Conservation (phyloP, 2,888 invertebrate genomes). For the Meta bourneti region DNA sequence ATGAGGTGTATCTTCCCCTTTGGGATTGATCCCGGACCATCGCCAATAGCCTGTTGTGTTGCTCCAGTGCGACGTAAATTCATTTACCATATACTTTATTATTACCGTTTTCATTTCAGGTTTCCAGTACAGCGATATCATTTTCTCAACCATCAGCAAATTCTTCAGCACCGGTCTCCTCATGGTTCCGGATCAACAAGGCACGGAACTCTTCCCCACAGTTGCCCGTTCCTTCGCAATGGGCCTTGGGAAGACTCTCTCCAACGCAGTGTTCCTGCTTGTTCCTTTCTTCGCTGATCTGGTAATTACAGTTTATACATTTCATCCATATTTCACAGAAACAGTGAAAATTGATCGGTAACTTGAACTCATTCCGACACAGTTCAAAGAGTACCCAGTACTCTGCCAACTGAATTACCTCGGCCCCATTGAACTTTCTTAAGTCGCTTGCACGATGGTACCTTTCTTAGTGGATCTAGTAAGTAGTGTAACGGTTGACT, state of each 20-base stretch:
- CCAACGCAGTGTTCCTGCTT: background rate
- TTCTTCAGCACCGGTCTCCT: conserved; percentile 83
- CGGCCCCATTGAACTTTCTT: no score
- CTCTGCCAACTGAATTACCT: no score
- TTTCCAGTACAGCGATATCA: conserved; percentile 33
- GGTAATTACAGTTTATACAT: background rate
- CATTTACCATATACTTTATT: background rate
- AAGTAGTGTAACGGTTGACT: no score
- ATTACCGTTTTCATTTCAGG: background rate
- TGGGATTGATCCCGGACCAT: no score
- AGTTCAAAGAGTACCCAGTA: no score
- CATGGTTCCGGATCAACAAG: conserved; percentile 84
- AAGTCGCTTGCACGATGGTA: no score
- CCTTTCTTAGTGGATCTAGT: no score
- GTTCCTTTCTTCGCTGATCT: conserved; percentile 35
- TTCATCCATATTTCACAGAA: background rate
- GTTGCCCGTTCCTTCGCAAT: conserved; percentile 86
- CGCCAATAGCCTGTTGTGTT: no score
- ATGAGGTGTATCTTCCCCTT: no score
- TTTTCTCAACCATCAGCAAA: conserved; percentile 75
- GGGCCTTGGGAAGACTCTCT: conserved; percentile 83
- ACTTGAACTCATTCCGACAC: no score
- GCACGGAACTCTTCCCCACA: conserved; percentile 87
- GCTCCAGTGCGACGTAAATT: no score
- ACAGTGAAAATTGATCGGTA: no score